Evolutionary conservation across 2,888 invertebrate species (phyloP), one percentile per base, ranked within the genome.

Genomic region (Isotomurus palustris): DNA sequence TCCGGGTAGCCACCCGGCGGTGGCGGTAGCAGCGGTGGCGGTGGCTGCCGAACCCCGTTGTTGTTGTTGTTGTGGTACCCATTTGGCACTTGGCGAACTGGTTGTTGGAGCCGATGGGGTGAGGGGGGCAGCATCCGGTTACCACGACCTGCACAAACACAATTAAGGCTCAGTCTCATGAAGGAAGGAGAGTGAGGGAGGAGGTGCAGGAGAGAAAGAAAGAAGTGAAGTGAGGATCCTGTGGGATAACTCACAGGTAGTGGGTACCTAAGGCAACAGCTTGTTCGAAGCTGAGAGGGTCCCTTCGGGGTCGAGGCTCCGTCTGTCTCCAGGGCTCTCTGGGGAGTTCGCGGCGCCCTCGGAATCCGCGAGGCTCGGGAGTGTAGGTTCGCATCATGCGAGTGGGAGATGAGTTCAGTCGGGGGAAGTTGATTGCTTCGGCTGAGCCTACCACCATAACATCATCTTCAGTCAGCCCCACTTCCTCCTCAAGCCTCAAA

Each of bases 221-320:
- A 38, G 25, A 50, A 2, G 40, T 12, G 35, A 5, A 51, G 51
- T 40, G 24, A 38, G 22, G 22, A 32, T n/a, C n/a, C n/a, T n/a
- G n/a, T n/a, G n/a, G 47, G 27, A 47, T 47, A 5, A 27, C 47
- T 47, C 28, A 47, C 47, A 47, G 47, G 28, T 27, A 47, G 25
- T 47, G 27, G 47, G 58, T 62, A 68, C 67, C 69, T 67, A 69
- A 69, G 66, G 69, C 67, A 65, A 69, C 64, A 62, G 67, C 67
- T 68, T 69, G 67, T 59, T 69, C 69, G 60, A 66, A 68, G 60
- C 54, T 67, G 62, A 69, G 67, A 63, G 66, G 66, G 58, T 69
- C 66, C 68, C 67, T 64, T 60, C 69, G 63, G 56, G 63, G 50
- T 53, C 67, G 60, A 56, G 62, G 60, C 53, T 64, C 62, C 55